Evolutionary conservation across 2,888 invertebrate genomes (phyloP).

Genomic region (Halictus ligatus): DNA sequence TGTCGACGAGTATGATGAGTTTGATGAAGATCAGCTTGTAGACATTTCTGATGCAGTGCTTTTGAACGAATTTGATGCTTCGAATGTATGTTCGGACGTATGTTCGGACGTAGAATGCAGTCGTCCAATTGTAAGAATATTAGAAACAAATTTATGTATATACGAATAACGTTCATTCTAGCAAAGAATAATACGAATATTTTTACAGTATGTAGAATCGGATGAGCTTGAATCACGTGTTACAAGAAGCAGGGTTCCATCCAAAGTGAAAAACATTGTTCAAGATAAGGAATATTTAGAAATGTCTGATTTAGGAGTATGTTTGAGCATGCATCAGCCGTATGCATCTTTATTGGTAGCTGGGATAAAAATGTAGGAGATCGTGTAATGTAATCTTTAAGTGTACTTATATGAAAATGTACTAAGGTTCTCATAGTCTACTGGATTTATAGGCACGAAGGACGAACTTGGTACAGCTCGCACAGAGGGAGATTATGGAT

Average conservation of each 20-base stretch:
- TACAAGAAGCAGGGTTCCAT: neutral
- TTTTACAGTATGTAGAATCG: constrained; percentile 71
- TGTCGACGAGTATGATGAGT: constrained; percentile 76
- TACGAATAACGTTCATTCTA: constrained; percentile 5
- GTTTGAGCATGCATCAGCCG: constrained; percentile 98
- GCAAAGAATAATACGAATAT: neutral
- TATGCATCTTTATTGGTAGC: constrained; percentile 96
- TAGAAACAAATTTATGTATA: neutral
- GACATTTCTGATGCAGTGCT: constrained; percentile 82
- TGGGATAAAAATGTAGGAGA: constrained; percentile 94
- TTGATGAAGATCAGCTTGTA: constrained; percentile 81
- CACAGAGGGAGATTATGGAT: constrained; percentile 98
- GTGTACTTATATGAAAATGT: neutral
- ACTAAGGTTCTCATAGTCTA: neutral
- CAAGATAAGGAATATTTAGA: constrained; percentile 92
- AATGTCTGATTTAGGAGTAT: constrained; percentile 94
- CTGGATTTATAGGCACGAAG: constrained; percentile 90
- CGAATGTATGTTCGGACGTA: constrained; percentile 72
- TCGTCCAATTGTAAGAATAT: constrained; percentile 71
- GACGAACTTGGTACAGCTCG: constrained; percentile 95
- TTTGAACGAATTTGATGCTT: constrained; percentile 35
- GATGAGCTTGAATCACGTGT: constrained; percentile 36
- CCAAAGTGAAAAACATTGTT: constrained; percentile 82
- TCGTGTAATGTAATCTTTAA: neutral
- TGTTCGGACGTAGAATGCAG: constrained; percentile 77